Evolutionary conservation across 2,113 vertebrate genomes (phyloP).

Genomic region (Condylura cristata): DNA sequence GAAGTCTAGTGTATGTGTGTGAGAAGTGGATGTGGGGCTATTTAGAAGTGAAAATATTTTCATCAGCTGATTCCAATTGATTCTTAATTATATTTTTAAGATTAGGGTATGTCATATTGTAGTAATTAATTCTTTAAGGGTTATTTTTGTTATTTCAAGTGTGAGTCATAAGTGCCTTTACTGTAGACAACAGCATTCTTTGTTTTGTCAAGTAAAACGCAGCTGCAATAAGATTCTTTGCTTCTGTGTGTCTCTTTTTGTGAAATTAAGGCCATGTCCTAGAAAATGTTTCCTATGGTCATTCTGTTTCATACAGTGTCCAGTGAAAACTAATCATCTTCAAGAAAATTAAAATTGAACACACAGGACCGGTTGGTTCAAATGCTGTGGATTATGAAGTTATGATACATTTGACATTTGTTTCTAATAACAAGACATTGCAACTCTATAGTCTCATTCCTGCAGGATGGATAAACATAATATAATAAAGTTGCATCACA

Average conservation of each 20-base stretch:
- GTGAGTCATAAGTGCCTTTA: background rate
- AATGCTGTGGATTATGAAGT: conserved; percentile 33
- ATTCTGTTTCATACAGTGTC: background rate
- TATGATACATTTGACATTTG: conserved; percentile 18
- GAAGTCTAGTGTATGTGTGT: conserved; percentile 4
- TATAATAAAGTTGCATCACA: background rate
- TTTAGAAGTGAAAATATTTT: conserved; percentile 37
- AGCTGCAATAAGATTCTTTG: conserved; percentile 51
- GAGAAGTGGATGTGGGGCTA: background rate
- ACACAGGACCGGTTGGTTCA: conserved; percentile 43
- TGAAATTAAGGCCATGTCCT: conserved; percentile 35
- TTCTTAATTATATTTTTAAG: conserved; percentile 39
- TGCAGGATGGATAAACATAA: background rate
- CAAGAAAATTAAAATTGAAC: conserved; percentile 42
- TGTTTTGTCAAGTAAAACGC: background rate
- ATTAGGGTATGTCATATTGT: background rate
- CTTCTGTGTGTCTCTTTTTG: background rate
- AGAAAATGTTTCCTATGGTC: conserved; percentile 5
- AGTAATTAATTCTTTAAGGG: conserved; percentile 15
- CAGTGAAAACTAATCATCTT: conserved; percentile 23
- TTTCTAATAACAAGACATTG: background rate
- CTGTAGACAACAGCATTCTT: conserved; percentile 4
- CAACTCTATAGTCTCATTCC: background rate
- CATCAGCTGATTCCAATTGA: background rate
- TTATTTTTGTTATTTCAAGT: conserved; percentile 25